These are phyloP conservation scores for Drosophila rufa DNA, from an alignment of 1,140 invertebrate species.

Conservation along the genomic window DNA sequence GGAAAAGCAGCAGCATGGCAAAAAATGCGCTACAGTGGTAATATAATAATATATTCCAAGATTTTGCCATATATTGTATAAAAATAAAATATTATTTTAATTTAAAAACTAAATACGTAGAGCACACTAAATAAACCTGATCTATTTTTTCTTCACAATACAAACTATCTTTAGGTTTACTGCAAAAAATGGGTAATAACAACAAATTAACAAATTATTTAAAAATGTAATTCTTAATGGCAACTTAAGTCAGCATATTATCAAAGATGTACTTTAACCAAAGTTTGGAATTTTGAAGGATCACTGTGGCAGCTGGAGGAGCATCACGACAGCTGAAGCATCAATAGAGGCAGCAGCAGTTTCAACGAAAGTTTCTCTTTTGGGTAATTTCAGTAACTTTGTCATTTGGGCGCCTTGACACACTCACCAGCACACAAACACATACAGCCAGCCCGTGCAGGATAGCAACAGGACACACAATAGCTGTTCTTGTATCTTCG, in stretches of 20 bases:
- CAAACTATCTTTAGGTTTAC: too few relatives aligned
- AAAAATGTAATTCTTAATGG: too few relatives aligned
- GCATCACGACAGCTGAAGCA: slow-evolving; percentile 15
- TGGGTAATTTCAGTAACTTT: slow-evolving; percentile 77
- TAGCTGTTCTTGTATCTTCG: slow-evolving; percentile 43
- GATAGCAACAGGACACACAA: slow-evolving; percentile 47
- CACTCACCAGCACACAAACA: slow-evolving; percentile 25
- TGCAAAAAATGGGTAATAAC: too few relatives aligned
- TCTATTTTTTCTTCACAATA: too few relatives aligned
- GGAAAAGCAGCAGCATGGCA: slow-evolving; percentile 8
- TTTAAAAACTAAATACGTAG: too few relatives aligned
- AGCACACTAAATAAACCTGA: too few relatives aligned
- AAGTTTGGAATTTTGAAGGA: not conserved
- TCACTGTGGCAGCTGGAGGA: slow-evolving; percentile 14
- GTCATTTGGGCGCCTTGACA: slow-evolving; percentile 61
- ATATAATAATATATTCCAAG: not conserved
- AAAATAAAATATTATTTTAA: not conserved
- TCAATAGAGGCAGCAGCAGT: slow-evolving; percentile 52
- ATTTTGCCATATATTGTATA: not conserved
- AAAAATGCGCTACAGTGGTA: slow-evolving; percentile 2
- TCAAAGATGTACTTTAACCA: too few relatives aligned
- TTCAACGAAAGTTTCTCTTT: slow-evolving; percentile 64
- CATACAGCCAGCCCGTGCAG: slow-evolving; percentile 15
- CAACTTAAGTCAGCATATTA: too few relatives aligned
- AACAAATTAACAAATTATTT: too few relatives aligned